Evolutionary conservation across 2,797 vertebrate species (phyloP).

Genomic region (Neosilurus mollespiculum): DNA sequence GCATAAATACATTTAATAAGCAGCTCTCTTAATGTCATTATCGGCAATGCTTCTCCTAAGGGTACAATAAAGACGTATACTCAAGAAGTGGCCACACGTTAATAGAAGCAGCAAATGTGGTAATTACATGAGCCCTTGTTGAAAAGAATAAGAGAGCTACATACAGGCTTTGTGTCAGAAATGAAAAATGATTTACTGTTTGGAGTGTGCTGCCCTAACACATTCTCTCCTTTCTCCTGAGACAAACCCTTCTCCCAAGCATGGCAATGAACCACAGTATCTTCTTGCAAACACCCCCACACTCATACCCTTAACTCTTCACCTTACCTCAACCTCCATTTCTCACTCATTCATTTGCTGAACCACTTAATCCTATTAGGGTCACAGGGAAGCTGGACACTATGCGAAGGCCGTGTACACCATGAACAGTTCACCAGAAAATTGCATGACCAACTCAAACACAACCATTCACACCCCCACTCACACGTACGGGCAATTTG

Average conservation of each 20-base stretch:
- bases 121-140: neutral
- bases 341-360: too few relatives aligned
- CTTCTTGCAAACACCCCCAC: neutral
- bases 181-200: constrained; percentile 2
- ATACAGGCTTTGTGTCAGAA: neutral
- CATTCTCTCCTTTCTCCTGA: constrained; percentile 1
- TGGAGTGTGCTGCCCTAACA: neutral
- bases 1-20: neutral
- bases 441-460: too few relatives aligned
- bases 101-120: neutral
- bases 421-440: too few relatives aligned
- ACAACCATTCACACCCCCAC: too few relatives aligned
- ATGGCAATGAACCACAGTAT: neutral
- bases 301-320: neutral
- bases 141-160: neutral
- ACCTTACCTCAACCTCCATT: neutral
- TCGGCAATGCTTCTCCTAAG: neutral
- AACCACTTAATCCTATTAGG: too few relatives aligned
- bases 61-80: neutral
- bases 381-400: too few relatives aligned
- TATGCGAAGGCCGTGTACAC: too few relatives aligned
- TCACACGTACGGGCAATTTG: too few relatives aligned
- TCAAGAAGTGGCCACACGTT: neutral
- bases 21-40: neutral
- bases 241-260: neutral